Percentiles rank a stretch among this genome's conserved stretches.
These are phyloP conservation scores for Polypterus senegalus DNA, from an alignment of 2,113 vertebrate species.

Conservation along the genomic window DNA sequence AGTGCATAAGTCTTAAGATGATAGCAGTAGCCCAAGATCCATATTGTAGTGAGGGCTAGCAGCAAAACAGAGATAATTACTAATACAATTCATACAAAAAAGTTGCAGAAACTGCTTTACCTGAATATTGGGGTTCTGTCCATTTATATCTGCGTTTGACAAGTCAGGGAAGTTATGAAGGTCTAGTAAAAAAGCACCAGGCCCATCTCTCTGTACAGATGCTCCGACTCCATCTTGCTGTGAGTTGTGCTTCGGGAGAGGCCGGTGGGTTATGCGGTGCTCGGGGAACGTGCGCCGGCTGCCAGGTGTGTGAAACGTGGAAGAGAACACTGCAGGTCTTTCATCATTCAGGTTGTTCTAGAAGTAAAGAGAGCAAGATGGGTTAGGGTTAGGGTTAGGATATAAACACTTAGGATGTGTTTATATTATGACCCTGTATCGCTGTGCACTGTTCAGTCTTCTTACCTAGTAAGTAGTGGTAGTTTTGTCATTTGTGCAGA, in stretches of 20 bases:
- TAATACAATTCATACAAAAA: background rate
- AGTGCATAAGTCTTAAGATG: too few species aligned
- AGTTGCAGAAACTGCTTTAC: conserved; percentile 35
- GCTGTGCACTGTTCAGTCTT: too few species aligned
- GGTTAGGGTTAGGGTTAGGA: too few species aligned
- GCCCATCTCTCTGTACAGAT: conserved; percentile 68
- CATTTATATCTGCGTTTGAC: conserved; percentile 88
- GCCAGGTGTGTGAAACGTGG: conserved; percentile 47
- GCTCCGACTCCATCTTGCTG: conserved; percentile 45
- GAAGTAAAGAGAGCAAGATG: background rate
- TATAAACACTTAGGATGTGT: too few species aligned
- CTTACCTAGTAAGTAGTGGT: too few species aligned
- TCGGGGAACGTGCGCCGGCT: conserved; percentile 44
- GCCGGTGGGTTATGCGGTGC: conserved; percentile 49
- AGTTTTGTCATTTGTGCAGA: too few species aligned
- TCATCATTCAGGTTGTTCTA: conserved; percentile 59
- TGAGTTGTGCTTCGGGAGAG: conserved; percentile 55
- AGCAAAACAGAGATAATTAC: background rate
- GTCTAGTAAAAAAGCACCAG: conserved; percentile 78
- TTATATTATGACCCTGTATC: too few species aligned
- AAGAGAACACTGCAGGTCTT: conserved; percentile 37
- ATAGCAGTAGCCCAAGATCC: too few species aligned
- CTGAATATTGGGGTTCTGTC: conserved; percentile 96
- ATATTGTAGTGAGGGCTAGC: too few species aligned
- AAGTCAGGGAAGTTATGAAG: conserved; percentile 92